These are phyloP conservation scores for Sus scrofa DNA, from an alignment of 2,113 vertebrate species.

Conservation along the genomic window DNA sequence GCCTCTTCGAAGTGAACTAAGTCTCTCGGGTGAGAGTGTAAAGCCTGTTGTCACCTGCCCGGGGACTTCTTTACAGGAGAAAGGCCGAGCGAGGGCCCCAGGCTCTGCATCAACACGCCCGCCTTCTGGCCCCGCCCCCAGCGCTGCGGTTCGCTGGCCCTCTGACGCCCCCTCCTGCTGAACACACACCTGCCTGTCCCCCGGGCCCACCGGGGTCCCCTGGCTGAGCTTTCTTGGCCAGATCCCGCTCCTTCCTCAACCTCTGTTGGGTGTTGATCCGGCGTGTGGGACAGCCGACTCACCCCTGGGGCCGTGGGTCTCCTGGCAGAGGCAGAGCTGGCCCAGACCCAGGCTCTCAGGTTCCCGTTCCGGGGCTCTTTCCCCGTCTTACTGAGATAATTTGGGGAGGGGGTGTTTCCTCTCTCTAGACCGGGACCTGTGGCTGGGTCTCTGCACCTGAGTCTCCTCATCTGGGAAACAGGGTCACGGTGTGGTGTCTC, in stretches of 20 bases:
- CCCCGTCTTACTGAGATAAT: neutral
- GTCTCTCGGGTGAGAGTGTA: neutral
- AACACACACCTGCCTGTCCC: neutral
- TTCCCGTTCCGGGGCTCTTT: too few relatives aligned
- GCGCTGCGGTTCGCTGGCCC: rapidly evolving
- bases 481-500: neutral
- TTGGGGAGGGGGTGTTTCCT: too few relatives aligned
- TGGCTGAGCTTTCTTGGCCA: neutral
- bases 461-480: neutral
- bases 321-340: neutral
- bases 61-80: neutral
- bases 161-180: rapidly evolving
- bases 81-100: rapidly evolving
- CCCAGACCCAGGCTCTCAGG: neutral
- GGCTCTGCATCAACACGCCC: rapidly evolving
- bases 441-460: neutral
- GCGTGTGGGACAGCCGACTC: neutral
- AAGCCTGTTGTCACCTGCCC: neutral
- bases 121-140: neutral
- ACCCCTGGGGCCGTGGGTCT: neutral
- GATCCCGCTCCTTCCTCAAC: rapidly evolving
- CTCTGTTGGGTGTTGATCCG: neutral
- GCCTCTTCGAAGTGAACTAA: neutral
- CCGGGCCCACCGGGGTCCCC: neutral
- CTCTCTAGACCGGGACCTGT: neutral